phyloP scores from a whole-genome alignment of 2,888 invertebrate species.

The Agriotes lineatus region DNA sequence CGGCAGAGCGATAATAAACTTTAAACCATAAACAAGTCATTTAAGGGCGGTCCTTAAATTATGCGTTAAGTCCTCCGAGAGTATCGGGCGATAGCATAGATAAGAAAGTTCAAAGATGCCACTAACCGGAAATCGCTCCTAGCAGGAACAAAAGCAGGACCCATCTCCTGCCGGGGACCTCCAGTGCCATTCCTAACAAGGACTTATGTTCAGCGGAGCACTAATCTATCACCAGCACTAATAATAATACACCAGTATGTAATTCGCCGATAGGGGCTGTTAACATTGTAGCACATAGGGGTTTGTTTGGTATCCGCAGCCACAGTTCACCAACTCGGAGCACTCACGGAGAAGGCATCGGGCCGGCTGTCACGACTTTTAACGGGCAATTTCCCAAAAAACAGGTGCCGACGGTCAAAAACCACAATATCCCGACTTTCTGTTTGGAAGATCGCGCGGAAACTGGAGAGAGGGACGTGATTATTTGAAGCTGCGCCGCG shows the following conservation, averaged over 20 bases:
- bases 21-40: too few species aligned
- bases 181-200: conserved; percentile 31
- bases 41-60: too few species aligned
- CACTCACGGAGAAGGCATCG: neutral
- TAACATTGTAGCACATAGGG: conserved; percentile 29
- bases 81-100: too few species aligned
- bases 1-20: too few species aligned
- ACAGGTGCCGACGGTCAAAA: conserved; percentile 31
- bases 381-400: conserved; percentile 8
- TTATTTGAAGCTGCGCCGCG: conserved; percentile 61
- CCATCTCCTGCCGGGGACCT: conserved; percentile 22
- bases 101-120: neutral
- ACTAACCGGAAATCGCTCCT: conserved; percentile 50
- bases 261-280: conserved; percentile 5
- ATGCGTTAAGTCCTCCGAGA: too few species aligned
- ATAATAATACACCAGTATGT: conserved; percentile 23
- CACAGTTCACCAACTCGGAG: conserved; percentile 11
- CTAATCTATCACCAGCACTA: conserved; percentile 33
- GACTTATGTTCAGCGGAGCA: conserved; percentile 19
- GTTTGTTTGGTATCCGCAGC: neutral
- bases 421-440: conserved; percentile 55
- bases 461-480: conserved; percentile 61
- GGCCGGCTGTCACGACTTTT: neutral
- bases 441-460: conserved; percentile 62
- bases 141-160: conserved; percentile 43